phyloP scores from a whole-genome alignment of 2,888 invertebrate genomes.

The Morinoia aosen region DNA sequence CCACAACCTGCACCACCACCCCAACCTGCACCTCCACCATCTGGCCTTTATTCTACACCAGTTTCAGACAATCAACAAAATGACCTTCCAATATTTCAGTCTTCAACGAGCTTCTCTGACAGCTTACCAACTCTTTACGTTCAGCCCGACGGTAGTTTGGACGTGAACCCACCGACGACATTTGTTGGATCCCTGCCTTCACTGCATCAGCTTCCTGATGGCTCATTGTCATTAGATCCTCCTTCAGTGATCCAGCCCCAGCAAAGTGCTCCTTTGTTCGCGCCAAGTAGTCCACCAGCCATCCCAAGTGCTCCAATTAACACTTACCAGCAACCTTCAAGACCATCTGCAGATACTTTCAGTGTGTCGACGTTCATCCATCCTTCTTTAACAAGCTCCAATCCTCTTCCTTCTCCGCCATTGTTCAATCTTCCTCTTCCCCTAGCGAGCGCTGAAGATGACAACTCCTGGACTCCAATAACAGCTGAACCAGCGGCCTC shows the following conservation, averaged over 20 bases:
- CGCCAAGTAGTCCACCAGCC: neutral
- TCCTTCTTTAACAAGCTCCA: neutral
- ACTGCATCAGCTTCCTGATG: constrained; percentile 20
- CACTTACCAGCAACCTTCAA: neutral
- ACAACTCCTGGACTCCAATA: constrained; percentile 45
- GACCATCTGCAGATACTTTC: neutral
- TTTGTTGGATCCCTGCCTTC: constrained; percentile 14
- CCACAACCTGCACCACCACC: neutral
- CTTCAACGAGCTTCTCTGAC: neutral
- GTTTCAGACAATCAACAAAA: neutral
- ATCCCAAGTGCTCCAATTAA: neutral
- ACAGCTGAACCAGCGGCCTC: neutral
- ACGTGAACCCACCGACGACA: constrained; percentile 18
- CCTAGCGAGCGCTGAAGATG: neutral
- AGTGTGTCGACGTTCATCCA: constrained; percentile 10
- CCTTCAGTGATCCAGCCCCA: neutral
- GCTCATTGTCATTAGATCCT: constrained; percentile 13
- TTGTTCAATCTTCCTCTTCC: constrained; percentile 21
- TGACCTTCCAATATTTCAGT: neutral
- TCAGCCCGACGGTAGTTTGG: constrained; percentile 36
- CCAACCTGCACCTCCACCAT: neutral
- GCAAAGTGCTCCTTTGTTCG: neutral
- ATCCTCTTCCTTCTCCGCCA: neutral
- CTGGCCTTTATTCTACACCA: constrained; percentile 8
- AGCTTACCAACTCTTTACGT: constrained; percentile 17